phyloP scores from a whole-genome alignment of 2,797 vertebrate genomes.

The Synaphobranchus kaupii region DNA sequence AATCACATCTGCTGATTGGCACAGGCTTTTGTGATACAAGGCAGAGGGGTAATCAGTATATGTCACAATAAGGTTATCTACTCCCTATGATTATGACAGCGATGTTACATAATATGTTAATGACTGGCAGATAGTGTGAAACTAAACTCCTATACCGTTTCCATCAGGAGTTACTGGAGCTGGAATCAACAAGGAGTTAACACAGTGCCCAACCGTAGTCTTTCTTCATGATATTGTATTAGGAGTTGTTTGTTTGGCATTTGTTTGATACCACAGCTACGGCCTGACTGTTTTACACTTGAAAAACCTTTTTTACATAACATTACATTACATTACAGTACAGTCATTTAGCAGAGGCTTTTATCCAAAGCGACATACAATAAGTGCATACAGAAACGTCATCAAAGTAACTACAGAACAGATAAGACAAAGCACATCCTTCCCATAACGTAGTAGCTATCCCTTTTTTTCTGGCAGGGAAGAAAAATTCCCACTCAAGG shows the following conservation, averaged over 20 bases:
- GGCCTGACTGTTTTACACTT: neutral
- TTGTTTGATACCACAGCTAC: neutral
- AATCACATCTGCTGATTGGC: neutral
- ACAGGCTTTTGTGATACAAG: neutral
- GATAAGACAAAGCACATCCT: too few relatives aligned
- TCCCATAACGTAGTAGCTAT: too few relatives aligned
- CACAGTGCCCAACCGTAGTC: neutral
- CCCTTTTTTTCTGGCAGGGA: neutral
- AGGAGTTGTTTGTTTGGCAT: neutral
- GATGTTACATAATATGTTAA: neutral
- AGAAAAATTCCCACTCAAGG: neutral
- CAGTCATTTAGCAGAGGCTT: too few relatives aligned
- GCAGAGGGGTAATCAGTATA: neutral
- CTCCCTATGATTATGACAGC: constrained; percentile 1
- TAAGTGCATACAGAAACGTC: too few relatives aligned
- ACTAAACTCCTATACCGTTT: neutral
- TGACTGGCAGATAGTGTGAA: neutral
- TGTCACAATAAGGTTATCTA: neutral
- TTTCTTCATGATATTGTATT: neutral
- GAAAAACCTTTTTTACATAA: neutral
- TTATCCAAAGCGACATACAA: too few relatives aligned
- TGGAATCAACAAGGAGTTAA: neutral
- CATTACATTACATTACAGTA: too few relatives aligned
- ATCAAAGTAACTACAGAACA: too few relatives aligned
- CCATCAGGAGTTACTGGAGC: neutral